These are phyloP conservation scores for Chrysolina oricalcia DNA, from an alignment of 2,888 invertebrate genomes.

Conservation along the genomic window DNA sequence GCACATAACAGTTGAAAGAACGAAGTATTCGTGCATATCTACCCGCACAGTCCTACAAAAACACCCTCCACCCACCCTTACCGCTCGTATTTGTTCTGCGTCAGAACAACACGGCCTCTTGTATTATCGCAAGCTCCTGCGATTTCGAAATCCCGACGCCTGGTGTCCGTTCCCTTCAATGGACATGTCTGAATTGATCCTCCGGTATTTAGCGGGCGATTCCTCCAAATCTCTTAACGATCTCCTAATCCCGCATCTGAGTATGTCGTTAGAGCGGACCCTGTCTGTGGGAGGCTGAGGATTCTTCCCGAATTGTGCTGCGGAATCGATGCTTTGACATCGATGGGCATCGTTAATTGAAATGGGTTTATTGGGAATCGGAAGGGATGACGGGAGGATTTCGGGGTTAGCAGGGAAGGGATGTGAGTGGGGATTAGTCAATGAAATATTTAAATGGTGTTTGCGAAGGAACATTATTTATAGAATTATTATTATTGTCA, in stretches of 20 bases:
- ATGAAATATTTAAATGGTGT: too few relatives aligned
- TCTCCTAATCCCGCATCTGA: constrained; percentile 61
- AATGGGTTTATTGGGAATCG: background rate
- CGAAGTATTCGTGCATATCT: background rate
- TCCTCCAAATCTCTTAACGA: constrained; percentile 63
- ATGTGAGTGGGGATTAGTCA: too few relatives aligned
- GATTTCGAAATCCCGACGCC: constrained; percentile 2
- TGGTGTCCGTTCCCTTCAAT: background rate
- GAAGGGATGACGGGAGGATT: background rate
- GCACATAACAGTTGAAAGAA: background rate
- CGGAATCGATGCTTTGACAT: constrained; percentile 16
- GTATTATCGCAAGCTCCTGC: background rate
- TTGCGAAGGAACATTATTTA: too few relatives aligned
- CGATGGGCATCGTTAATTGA: constrained; percentile 21
- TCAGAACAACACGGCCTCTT: background rate
- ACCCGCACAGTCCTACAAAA: constrained; percentile 7
- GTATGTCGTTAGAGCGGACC: constrained; percentile 49
- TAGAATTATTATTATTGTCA: too few relatives aligned
- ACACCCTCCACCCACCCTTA: background rate
- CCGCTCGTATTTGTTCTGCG: background rate
- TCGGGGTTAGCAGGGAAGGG: too few relatives aligned
- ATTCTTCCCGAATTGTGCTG: constrained; percentile 5
- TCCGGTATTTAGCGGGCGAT: constrained; percentile 63
- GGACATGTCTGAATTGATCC: constrained; percentile 57
- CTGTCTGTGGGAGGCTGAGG: constrained; percentile 22